Evolutionary conservation across 2,797 vertebrate genomes (phyloP), one percentile per base, ranked within the genome.

Genomic region (Takifugu rubripes): DNA sequence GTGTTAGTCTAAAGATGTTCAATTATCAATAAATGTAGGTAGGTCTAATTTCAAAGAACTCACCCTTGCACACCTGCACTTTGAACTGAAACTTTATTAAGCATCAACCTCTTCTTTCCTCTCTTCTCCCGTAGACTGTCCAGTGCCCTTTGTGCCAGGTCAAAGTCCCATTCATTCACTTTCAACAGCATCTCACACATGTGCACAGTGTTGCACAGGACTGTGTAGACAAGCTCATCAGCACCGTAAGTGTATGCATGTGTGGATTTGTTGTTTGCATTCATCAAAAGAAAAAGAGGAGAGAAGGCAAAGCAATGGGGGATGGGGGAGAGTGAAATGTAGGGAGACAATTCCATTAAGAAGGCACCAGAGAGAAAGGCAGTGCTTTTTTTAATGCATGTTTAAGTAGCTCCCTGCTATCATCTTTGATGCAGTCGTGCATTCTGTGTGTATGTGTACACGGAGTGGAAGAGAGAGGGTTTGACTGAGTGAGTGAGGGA

Each of bases 171-270:
- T 74, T 84, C 72, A 86, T 90, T 75, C 93, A 96, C 74, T 89
- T 97, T 64, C 93, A 94, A 85, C 83, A 94, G 68, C 94, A 96
- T 86, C 96, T 99, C 86, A 95, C 95, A 60, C 95, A 97, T 68
- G 92, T 97, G 79, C 97, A 99, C 92, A 98, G 84, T 47, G 97
- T 99, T 85, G 94, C 97, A 0, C 94, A 95, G 0, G 97, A 99
- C 91, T 99, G 97, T 1, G 96, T 98, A 1, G 95, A 99, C 80
- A 98, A 98, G 57, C 95, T 99, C 89, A 96, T 99, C 76, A 91
- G 94, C 87, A 90, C 93, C 84, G 97, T 99, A 85, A 93, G 95
- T 84, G 68, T 68, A 77, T 70, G 70, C 66, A 63, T 75, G 71
- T 78, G 71, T 77, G 70, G 75, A 56, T 81, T 82, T 78, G 84